Base-by-base conservation (phyloP, 2,888 invertebrate species). In the Amiota mariae region DNA sequence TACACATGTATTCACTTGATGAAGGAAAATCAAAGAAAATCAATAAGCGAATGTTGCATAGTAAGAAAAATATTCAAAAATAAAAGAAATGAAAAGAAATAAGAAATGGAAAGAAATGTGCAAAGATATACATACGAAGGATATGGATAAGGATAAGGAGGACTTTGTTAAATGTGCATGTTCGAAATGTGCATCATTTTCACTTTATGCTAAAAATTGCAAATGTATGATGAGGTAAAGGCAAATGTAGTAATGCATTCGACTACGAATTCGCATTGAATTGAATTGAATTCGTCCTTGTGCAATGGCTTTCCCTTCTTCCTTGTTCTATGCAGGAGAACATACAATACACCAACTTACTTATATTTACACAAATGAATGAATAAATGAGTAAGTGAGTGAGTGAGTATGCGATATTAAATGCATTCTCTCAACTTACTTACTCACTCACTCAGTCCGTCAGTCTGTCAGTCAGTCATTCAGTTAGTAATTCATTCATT, bases 101-200 rank as follows among this genome's bases (percentile, higher is more conserved):
- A 11, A 13, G 4, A 61, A 61, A 36, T 61, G 36, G 36, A 36
- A 36, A 36, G 36, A 6, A 36, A 36, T 36, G 36, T 36, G 36
- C 4, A 36, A 36, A 36, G 36, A 36, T 36, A 36, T 36, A 36
- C 6, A 36, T 36, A 36, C 6, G 36, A 36, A 36, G 36, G 36
- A 36, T 36, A 36, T 36, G 36, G 36, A 36, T 36, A 36, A 36
- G 6, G 36, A 36, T 36, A 36, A 2, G 3, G 36, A 36, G 36
- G 36, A 36, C 36, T 36, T 36, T 6, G 36, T 36, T 36, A 36
- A 36, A 36, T 54, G 54, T 12, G 49, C 49, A 46, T 46, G 47
- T 46, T 15, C 48, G 10, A 84, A 84, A 84, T 84, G 84, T 84
- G 84, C 84, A 84, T 84, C 84, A 84, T 84, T 84, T 83, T 84